Percentiles rank a stretch among this genome's conserved stretches.
These are phyloP conservation scores for Enteromius thamalakanensis DNA, from an alignment of 2,797 vertebrate species.

Conservation along the genomic window DNA sequence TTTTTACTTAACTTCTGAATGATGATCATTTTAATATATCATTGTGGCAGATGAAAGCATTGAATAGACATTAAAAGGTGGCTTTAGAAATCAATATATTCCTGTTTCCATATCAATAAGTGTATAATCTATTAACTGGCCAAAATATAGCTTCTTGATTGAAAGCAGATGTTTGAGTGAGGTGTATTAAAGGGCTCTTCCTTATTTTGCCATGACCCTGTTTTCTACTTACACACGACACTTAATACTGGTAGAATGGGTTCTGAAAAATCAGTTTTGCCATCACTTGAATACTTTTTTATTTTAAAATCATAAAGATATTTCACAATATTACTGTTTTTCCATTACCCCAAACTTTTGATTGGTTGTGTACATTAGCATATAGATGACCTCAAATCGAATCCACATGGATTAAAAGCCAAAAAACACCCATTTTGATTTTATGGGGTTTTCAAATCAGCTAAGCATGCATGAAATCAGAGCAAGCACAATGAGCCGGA, in stretches of 20 bases:
- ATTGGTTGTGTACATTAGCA: not conserved
- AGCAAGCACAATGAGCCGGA: not conserved
- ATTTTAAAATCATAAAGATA: not conserved
- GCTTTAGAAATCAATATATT: not conserved
- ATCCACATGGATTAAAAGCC: not conserved
- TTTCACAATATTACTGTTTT: not conserved
- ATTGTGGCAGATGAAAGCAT: not conserved
- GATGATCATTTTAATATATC: not conserved
- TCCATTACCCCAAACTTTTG: not conserved
- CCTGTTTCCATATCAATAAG: no score
- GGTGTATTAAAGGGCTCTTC: not conserved
- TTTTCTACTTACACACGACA: not conserved
- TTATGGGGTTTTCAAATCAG: not conserved
- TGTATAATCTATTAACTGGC: not conserved
- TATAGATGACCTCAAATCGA: not conserved
- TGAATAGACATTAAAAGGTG: not conserved
- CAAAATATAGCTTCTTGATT: not conserved
- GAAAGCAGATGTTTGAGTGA: not conserved
- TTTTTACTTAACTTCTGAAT: not conserved
- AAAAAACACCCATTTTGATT: not conserved
- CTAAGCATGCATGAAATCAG: constrained; percentile 1
- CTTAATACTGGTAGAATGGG: not conserved
- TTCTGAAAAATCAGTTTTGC: not conserved
- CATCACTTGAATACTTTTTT: not conserved
- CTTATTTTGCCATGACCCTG: not conserved